Evolutionary conservation across 2,888 invertebrate species (phyloP).

Genomic region (Archaeoteleia sp.): DNA sequence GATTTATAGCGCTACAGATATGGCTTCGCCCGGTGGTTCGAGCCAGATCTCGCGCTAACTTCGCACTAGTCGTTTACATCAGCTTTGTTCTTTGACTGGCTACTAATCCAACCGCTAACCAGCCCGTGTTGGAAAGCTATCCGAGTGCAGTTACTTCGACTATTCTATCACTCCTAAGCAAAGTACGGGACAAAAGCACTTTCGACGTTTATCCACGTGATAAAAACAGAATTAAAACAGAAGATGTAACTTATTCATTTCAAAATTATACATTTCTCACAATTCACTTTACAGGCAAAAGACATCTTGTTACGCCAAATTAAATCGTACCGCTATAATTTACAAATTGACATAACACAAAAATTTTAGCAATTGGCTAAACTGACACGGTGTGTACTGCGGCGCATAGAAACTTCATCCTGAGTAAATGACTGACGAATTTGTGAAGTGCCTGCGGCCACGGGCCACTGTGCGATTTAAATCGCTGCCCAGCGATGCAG

Average conservation of each 20-base stretch:
- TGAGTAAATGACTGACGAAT: constrained; percentile 12
- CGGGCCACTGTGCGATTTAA: constrained; percentile 14
- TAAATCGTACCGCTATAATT: too few species aligned
- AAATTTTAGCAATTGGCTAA: too few species aligned
- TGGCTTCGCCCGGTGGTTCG: constrained; percentile 30
- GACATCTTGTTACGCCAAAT: too few species aligned
- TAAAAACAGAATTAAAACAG: too few species aligned
- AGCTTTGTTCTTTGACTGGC: constrained; percentile 28
- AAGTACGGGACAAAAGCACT: constrained; percentile 5
- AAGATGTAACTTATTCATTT: too few species aligned
- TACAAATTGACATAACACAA: constrained; percentile 9
- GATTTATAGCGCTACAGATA: constrained; percentile 33
- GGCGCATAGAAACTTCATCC: too few species aligned
- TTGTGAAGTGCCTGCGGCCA: constrained; percentile 4
- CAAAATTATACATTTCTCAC: too few species aligned
- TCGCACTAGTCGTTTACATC: constrained; percentile 32
- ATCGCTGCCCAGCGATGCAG: constrained; percentile 33
- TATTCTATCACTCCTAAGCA: constrained; percentile 9
- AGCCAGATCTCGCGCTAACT: constrained; percentile 33
- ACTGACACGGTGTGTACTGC: too few species aligned
- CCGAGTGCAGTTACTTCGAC: constrained; percentile 6
- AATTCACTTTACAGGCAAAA: too few species aligned
- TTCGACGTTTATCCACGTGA: too few species aligned
- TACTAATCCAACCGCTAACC: constrained; percentile 33
- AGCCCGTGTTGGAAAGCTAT: constrained; percentile 3